Evolutionary conservation across 2,888 invertebrate genomes (phyloP), one percentile per base, ranked within the genome.

Genomic region (Tridacna gigas): DNA sequence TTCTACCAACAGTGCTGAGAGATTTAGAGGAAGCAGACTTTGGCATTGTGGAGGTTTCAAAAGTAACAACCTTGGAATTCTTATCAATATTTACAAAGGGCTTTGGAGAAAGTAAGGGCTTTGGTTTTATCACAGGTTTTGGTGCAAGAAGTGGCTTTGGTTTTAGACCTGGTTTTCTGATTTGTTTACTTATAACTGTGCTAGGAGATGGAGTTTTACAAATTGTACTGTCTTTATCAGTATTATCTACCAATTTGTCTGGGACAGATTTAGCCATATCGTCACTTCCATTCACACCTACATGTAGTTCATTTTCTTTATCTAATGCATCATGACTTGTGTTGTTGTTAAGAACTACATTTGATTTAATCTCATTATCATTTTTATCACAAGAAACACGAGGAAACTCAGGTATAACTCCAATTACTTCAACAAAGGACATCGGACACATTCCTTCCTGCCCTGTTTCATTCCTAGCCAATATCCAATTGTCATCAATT

Each of bases 401-500:
- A 13, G 61, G 48, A 25, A 15, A 25, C 15, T 75, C 81, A 20
- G 88, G 84, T 77, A 69, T 79, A 63, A 75, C 77, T 71, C 88
- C 87, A 69, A 94, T 92, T 12, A 94, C 85, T 61, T 94, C 93
- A 3, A 95, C 86, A 87, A 93, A 95, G 71, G 89, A 92, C 13
- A 91, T 80, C 4, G 95, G 95, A 82, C 94, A 94, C 48, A 94
- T 89, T 4, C 95, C 95, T 22, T 91, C 80, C 45, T 91, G 83
- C 4, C 95, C 95, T 47, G 89, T 86, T 28, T 94, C 94, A 87
- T 94, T 93, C 71, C 88, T 89, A 5, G 94, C 95, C 84, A 93
- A 90, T 60, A 93, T 89, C 95, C 95, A 95, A 86, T 95, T 93
- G 20, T 90, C 91, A 89, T 95, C 94, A 15, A 95, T 79, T 74